These are phyloP conservation scores for Napeogenes inachia DNA, from an alignment of 2,888 invertebrate genomes.

Conservation along the genomic window DNA sequence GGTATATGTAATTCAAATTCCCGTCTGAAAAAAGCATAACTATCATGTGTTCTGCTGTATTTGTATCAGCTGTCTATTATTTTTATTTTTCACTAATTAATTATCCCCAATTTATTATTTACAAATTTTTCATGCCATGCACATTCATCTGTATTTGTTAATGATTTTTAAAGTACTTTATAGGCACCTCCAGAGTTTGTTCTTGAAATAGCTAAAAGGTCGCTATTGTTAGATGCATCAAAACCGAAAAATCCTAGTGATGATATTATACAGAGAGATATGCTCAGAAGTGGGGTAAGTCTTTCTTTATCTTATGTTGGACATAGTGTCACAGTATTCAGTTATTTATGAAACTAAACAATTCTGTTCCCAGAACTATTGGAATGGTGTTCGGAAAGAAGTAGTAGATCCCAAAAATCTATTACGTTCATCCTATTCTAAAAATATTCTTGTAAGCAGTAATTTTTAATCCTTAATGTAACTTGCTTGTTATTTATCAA, in stretches of 20 bases:
- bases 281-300: constrained; percentile 53
- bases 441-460: constrained; percentile 27
- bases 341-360: too few relatives aligned
- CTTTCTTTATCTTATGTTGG: not conserved
- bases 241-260: constrained; percentile 34
- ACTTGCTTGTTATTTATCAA: too few relatives aligned
- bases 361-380: constrained; percentile 45
- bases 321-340: too few relatives aligned
- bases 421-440: constrained; percentile 34
- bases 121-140: too few relatives aligned
- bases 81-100: too few relatives aligned
- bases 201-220: constrained; percentile 46
- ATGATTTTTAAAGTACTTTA: not conserved
- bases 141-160: too few relatives aligned
- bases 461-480: not conserved
- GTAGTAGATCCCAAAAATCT: constrained; percentile 39
- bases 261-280: constrained; percentile 37
- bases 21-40: too few relatives aligned
- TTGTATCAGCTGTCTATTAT: too few relatives aligned
- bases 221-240: constrained; percentile 39
- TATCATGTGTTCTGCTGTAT: too few relatives aligned
- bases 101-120: too few relatives aligned
- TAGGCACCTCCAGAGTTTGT: constrained; percentile 58
- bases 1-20: too few relatives aligned
- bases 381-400: constrained; percentile 57